A percentile compares a stretch with the other conserved stretches of the same genome.
These are phyloP conservation scores for Augochlora pura DNA, from an alignment of 1,140 invertebrate genomes.

Conservation along the genomic window DNA sequence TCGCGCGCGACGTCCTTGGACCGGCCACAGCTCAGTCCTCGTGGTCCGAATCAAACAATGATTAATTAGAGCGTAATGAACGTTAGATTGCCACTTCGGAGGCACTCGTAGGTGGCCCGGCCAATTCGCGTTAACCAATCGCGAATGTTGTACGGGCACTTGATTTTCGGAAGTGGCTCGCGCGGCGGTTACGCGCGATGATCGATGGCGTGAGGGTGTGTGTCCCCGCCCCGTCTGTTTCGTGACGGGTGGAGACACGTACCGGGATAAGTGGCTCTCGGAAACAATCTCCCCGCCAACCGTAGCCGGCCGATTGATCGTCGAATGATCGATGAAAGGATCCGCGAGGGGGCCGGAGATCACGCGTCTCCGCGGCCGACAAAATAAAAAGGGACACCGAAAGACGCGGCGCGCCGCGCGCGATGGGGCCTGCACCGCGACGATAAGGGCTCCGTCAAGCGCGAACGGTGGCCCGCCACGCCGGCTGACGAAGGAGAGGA, in stretches of 20 bases:
- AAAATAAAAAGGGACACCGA: slow-evolving; percentile 44
- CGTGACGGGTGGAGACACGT: slow-evolving; percentile 50
- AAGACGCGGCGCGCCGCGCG: background rate
- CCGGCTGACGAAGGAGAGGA: too few relatives aligned
- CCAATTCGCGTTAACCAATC: slow-evolving; percentile 60
- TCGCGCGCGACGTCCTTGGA: too few relatives aligned
- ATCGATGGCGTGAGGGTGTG: slow-evolving; percentile 64
- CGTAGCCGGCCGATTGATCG: slow-evolving; percentile 63
- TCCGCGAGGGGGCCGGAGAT: slow-evolving; percentile 21
- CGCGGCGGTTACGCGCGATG: slow-evolving; percentile 62
- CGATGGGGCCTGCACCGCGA: slow-evolving; percentile 49
- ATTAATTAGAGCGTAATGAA: slow-evolving; percentile 64
- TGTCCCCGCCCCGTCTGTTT: too few relatives aligned
- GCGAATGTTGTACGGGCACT: slow-evolving; percentile 56
- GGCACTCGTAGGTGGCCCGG: slow-evolving; percentile 48
- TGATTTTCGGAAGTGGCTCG: slow-evolving; percentile 63
- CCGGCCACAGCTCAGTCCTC: too few relatives aligned
- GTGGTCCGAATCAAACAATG: slow-evolving; percentile 59
- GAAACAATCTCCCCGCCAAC: slow-evolving; percentile 61
- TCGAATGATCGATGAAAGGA: slow-evolving; percentile 66
- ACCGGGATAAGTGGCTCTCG: slow-evolving; percentile 53
- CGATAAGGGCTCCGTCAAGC: slow-evolving; percentile 60
- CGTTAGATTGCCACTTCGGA: slow-evolving; percentile 59
- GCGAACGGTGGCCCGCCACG: slow-evolving; percentile 14
- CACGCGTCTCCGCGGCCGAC: slow-evolving; percentile 27